These are phyloP conservation scores for Aphidoletes aphidimyza DNA, from an alignment of 2,888 invertebrate species.

Conservation along the genomic window DNA sequence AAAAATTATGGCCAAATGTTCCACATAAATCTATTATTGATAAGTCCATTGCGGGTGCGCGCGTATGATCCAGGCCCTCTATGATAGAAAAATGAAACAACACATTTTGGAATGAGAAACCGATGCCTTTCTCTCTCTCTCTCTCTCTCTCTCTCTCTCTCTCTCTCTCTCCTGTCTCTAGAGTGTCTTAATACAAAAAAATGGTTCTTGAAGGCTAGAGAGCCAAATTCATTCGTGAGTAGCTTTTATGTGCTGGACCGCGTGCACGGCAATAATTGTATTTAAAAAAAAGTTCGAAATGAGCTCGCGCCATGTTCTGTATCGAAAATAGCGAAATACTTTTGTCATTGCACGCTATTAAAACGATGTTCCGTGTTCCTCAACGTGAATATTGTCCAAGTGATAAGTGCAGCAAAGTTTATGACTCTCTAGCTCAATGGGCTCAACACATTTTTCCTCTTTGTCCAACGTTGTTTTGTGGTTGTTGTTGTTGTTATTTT, in stretches of 20 bases:
- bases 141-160: too few species aligned
- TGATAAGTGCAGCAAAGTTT: conserved; percentile 54
- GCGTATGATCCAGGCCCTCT: too few species aligned
- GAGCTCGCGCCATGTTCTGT: too few species aligned
- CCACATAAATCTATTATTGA: conserved; percentile 45
- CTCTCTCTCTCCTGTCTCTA: too few species aligned
- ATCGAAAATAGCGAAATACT: background rate
- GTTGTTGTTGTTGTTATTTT: background rate
- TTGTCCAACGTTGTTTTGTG: too few species aligned
- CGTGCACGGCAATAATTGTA: too few species aligned
- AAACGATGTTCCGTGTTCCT: conserved; percentile 27
- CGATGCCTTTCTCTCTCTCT: too few species aligned
- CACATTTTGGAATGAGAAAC: background rate
- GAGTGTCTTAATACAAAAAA: background rate
- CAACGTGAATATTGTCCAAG: background rate
- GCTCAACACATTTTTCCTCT: background rate
- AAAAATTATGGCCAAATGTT: conserved; percentile 8
- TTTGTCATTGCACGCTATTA: conserved; percentile 15
- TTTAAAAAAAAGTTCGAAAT: too few species aligned
- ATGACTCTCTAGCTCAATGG: background rate
- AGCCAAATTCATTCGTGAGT: too few species aligned
- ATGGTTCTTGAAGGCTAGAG: background rate
- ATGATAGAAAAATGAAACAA: background rate
- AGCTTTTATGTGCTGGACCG: too few species aligned
- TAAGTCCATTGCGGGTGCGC: background rate